Base-by-base conservation (phyloP, 1,140 invertebrate genomes). In the Carcinoscorpius rotundicauda region DNA sequence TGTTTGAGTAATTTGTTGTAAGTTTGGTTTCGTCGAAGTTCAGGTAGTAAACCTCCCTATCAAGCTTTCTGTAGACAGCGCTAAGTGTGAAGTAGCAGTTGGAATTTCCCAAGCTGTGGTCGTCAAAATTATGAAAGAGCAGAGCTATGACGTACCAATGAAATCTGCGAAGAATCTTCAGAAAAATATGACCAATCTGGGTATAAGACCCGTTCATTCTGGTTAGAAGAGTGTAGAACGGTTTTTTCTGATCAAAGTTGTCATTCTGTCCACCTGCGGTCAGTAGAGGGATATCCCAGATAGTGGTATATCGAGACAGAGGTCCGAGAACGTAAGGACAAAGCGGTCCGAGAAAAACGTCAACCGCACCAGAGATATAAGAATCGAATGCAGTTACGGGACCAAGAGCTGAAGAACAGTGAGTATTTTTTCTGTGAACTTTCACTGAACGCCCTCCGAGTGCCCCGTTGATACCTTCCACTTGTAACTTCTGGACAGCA, bases 251-350 rank as follows among this genome's bases (percentile, higher is more conserved):
- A 52, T 80, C 82, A 75, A 93, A 93, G 57, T 87, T 85, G 65
- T 89, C 85, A 0, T 88, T 88, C 72, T 89, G 86, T 0, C 85
- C 92, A 0, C 88, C 89, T 0, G 91, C 84, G 3, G 90, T 93
- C 5, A 96, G 75, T 2, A 96, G 84, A 0, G 93, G 92, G 11
- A 93, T 87, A 3, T 85, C 80, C 93, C 93, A 97, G n/a, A 83
- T 83, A 4, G 87, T 85, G 2, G 89, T 84, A 73, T 93, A 94
- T 9, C 92, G 80, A 0, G 89, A 87, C 3, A 97, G 89, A 1
- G 92, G 91, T 1, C 92, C 91, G 61, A 96, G 82, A 4, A 89
- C 89, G 76, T 93, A 96, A 71, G 93, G 90, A 76, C 92, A 96
- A 3, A 91, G 85, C 1, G 93, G 88, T 0, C 93, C 93, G 71